phyloP scores from a whole-genome alignment of 1,140 invertebrate genomes.

The Linepithema humile region DNA sequence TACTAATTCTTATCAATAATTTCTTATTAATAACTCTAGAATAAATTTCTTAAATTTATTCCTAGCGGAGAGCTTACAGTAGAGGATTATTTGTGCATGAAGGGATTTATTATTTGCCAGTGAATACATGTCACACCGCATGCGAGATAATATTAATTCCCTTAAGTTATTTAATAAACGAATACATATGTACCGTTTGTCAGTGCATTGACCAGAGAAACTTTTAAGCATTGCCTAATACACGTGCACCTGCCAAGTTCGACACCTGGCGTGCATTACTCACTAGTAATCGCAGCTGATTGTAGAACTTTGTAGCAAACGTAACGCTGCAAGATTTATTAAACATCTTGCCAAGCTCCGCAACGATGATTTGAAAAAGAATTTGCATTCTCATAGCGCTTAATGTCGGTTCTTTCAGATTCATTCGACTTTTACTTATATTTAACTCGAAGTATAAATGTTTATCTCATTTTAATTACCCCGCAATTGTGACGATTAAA shows the following conservation, averaged over 20 bases:
- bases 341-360: conserved; percentile 4
- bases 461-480: background rate
- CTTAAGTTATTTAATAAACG: conserved; percentile 17
- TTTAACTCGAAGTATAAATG: background rate
- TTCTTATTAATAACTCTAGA: background rate
- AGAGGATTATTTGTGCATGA: background rate
- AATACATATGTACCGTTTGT: conserved; percentile 22
- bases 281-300: conserved; percentile 38
- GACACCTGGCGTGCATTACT: conserved; percentile 70
- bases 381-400: background rate
- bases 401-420: background rate
- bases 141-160: background rate
- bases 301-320: conserved; percentile 17
- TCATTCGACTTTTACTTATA: background rate
- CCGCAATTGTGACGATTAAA: background rate
- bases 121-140: background rate
- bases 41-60: conserved; percentile 1
- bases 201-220: conserved; percentile 50
- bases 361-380: background rate
- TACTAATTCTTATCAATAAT: background rate
- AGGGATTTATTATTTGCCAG: background rate
- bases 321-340: conserved; percentile 24
- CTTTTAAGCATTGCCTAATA: conserved; percentile 50
- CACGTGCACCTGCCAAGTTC: conserved; percentile 63
- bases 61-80: no score